These are phyloP conservation scores for Lasioglossum baleicum DNA, from an alignment of 1,140 invertebrate species.

Conservation along the genomic window DNA sequence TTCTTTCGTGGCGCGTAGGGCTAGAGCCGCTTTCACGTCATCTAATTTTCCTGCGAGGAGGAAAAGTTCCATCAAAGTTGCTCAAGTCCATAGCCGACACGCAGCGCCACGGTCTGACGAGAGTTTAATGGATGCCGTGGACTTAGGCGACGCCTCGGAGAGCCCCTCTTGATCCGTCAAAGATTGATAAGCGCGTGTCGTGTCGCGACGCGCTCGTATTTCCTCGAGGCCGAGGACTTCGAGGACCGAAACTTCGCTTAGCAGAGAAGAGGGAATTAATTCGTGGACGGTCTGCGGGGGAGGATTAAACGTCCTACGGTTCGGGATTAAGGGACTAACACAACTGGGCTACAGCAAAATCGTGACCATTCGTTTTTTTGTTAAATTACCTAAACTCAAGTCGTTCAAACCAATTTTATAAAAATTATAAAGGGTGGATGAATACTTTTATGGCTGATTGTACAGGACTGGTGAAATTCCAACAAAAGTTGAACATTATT, in stretches of 20 bases:
- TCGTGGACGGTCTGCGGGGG: background rate
- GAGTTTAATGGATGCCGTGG: conserved; percentile 62
- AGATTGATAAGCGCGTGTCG: conserved; percentile 50
- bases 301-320: background rate
- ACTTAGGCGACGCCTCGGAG: conserved; percentile 32
- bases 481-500: too few relatives aligned
- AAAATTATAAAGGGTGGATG: too few relatives aligned
- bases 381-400: too few relatives aligned
- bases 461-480: too few relatives aligned
- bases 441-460: too few relatives aligned
- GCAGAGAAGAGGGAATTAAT: background rate
- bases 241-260: background rate
- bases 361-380: too few relatives aligned
- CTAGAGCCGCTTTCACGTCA: conserved; percentile 20
- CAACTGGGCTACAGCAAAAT: too few relatives aligned
- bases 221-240: background rate
- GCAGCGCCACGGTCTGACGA: conserved; percentile 31
- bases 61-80: conserved; percentile 56
- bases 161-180: conserved; percentile 32
- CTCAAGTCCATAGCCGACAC: conserved; percentile 35
- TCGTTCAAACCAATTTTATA: too few relatives aligned
- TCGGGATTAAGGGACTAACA: background rate
- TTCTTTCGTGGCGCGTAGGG: too few relatives aligned
- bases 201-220: conserved; percentile 1
- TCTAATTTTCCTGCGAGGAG: conserved; percentile 50